Evolutionary conservation across 2,113 vertebrate species (phyloP).

Genomic region (Phyllopteryx taeniolatus): DNA sequence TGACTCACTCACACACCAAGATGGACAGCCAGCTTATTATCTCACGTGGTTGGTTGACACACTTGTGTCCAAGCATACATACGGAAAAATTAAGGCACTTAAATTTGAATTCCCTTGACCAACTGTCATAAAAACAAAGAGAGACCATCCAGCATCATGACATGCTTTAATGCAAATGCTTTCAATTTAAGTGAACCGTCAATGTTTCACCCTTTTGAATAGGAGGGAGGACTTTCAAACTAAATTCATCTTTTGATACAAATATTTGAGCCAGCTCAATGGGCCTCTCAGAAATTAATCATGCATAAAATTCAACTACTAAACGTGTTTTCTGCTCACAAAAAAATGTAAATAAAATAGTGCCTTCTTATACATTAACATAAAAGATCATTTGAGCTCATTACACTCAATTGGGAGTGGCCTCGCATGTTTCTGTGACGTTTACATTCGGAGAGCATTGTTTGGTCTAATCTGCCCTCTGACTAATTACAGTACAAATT

Average conservation of each 20-base stretch:
- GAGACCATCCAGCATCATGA: not conserved
- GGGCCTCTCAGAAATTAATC: too few relatives aligned
- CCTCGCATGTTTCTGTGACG: not conserved
- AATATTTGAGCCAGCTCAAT: too few relatives aligned
- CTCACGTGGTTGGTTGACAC: slow-evolving; percentile 28
- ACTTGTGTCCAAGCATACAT: slow-evolving; percentile 11
- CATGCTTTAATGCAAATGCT: not conserved
- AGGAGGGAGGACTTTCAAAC: too few relatives aligned
- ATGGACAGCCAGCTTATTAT: slow-evolving; percentile 30
- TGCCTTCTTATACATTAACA: not conserved
- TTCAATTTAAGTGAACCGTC: not conserved
- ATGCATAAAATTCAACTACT: too few relatives aligned
- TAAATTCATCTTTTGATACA: too few relatives aligned
- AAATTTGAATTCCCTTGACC: not conserved
- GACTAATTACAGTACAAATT: slow-evolving; percentile 31
- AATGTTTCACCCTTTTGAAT: too few relatives aligned
- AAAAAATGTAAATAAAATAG: too few relatives aligned
- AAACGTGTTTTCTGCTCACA: too few relatives aligned
- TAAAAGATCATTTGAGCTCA: not conserved
- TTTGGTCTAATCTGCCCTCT: slow-evolving; percentile 17
- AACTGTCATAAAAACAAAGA: not conserved
- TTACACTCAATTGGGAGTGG: slow-evolving; percentile 10
- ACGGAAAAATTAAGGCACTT: slow-evolving; percentile 6
- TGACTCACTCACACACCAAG: slow-evolving; percentile 66
- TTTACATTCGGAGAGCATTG: slow-evolving; percentile 7